A percentile compares a stretch with the other conserved stretches of the same genome.
These are phyloP conservation scores for Capreolus pygargus DNA, from an alignment of 2,113 vertebrate genomes.

Conservation along the genomic window DNA sequence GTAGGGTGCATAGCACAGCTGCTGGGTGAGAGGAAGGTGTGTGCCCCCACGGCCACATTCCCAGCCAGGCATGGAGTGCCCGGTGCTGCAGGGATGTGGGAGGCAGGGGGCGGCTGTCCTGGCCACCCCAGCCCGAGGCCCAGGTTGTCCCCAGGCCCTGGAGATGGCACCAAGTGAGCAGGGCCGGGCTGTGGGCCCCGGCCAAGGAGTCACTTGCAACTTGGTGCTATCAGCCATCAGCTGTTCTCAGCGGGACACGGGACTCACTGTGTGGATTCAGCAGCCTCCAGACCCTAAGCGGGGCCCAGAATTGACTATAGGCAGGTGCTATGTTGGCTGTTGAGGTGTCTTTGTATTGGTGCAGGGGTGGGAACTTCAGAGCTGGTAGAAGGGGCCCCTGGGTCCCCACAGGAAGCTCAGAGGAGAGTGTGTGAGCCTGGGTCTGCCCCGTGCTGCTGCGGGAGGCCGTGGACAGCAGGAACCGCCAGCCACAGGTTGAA, in stretches of 20 bases:
- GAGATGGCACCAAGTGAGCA: neutral
- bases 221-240: neutral
- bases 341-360: neutral
- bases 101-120: neutral
- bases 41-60: accelerated
- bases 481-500: no score
- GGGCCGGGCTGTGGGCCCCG: accelerated
- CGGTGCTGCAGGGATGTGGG: accelerated
- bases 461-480: neutral
- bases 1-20: accelerated
- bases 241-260: neutral
- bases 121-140: neutral
- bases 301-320: accelerated
- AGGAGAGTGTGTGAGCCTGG: neutral
- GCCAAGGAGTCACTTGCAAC: accelerated
- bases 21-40: no score
- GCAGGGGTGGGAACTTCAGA: neutral
- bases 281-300: accelerated
- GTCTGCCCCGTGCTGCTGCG: accelerated
- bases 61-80: neutral
- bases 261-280: neutral
- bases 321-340: accelerated
- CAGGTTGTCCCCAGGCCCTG: no score
- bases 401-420: neutral
- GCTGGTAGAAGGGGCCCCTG: neutral